These are phyloP conservation scores for Calliphora vicina DNA, from an alignment of 1,140 invertebrate genomes.

Conservation along the genomic window DNA sequence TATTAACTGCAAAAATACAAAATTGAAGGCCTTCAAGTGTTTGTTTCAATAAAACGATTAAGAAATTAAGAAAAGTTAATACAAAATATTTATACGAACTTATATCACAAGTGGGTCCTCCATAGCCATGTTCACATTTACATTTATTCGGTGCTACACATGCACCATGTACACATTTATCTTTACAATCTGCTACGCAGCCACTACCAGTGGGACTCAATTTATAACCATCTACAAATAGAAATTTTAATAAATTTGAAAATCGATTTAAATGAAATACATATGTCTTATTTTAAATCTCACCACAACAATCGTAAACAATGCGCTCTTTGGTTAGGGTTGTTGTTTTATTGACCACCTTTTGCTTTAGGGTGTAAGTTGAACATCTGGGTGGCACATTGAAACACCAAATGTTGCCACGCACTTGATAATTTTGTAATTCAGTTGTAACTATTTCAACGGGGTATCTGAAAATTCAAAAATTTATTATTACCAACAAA, in stretches of 20 bases:
- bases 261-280: not conserved
- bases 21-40: conserved; percentile 27
- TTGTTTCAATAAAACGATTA: not conserved
- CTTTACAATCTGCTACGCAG: conserved; percentile 82
- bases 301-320: conserved; percentile 83
- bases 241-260: conserved; percentile 21
- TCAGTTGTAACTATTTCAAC: conserved; percentile 70
- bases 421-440: conserved; percentile 80
- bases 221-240: conserved; percentile 71
- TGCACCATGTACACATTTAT: conserved; percentile 82
- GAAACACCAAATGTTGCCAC: conserved; percentile 83
- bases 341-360: conserved; percentile 75
- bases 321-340: conserved; percentile 76
- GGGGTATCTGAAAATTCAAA: conserved; percentile 44
- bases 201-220: conserved; percentile 68
- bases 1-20: not conserved
- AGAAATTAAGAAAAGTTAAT: not conserved
- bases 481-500: no score
- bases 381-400: conserved; percentile 85
- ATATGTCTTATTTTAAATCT: conserved; percentile 42
- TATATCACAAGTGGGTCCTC: conserved; percentile 85
- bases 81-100: conserved; percentile 71
- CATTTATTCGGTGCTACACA: conserved; percentile 87
- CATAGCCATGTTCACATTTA: conserved; percentile 86
- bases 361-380: conserved; percentile 81